phyloP scores from a whole-genome alignment of 2,113 vertebrate genomes.

The Lucifuga dentata region DNA sequence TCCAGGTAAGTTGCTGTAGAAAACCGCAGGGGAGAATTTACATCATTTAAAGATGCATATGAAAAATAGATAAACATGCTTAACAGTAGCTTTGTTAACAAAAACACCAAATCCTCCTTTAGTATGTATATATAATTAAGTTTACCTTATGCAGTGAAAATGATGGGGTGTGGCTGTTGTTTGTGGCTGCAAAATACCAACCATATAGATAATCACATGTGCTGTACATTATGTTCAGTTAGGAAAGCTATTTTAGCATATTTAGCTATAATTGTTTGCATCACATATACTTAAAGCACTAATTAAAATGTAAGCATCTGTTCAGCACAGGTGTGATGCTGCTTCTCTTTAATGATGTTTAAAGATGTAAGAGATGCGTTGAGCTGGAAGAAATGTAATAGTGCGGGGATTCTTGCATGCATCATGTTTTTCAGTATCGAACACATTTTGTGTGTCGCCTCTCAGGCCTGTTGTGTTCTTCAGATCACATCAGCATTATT shows the following conservation, averaged over 20 bases:
- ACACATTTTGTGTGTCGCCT: background rate
- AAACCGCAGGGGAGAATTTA: no score
- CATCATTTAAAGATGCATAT: no score
- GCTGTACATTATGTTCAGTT: conserved; percentile 5
- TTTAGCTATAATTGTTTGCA: background rate
- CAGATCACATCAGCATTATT: no score
- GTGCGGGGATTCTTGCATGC: background rate
- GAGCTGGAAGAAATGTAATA: background rate
- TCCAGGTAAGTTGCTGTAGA: no score
- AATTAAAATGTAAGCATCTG: conserved; percentile 46
- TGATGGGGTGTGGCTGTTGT: background rate
- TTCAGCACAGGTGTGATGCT: background rate
- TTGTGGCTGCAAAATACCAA: background rate
- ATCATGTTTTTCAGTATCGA: background rate
- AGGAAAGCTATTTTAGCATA: conserved; percentile 4
- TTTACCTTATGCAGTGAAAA: conserved; percentile 12
- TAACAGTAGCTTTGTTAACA: no score
- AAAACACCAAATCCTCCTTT: no score
- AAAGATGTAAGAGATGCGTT: background rate
- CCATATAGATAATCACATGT: background rate
- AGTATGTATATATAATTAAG: background rate
- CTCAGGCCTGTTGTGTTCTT: background rate
- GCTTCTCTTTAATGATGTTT: conserved; percentile 15
- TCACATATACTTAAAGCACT: conserved; percentile 15
- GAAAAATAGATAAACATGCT: no score